Evolutionary conservation across 92 coral and sea anemone species (phyloP).

Genomic region (Anthopleura xanthogrammica): DNA sequence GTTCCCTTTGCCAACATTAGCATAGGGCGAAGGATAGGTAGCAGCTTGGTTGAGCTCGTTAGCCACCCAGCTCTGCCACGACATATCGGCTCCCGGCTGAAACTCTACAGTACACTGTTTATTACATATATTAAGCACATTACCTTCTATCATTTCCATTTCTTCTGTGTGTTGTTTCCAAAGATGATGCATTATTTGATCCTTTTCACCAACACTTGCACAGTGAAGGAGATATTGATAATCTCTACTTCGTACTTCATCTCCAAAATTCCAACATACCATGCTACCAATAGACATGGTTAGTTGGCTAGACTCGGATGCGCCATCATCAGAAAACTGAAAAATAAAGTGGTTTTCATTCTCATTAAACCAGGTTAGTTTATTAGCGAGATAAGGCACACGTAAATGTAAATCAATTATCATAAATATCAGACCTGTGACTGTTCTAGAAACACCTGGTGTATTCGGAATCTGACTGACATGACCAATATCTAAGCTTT

Average conservation of each 20-base stretch:
- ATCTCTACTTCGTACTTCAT: constrained; percentile 60
- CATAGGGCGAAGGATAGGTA: constrained; percentile 64
- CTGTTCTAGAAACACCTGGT: constrained; percentile 54
- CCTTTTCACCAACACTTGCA: constrained; percentile 36
- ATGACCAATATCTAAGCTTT: constrained; percentile 44
- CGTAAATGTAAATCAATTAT: constrained; percentile 51
- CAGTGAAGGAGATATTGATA: constrained; percentile 54
- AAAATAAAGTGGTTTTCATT: constrained; percentile 52
- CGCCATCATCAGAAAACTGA: constrained; percentile 72
- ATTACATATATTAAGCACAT: constrained; percentile 35
- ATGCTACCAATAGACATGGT: constrained; percentile 68
- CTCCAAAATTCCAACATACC: constrained; percentile 65
- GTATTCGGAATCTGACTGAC: constrained; percentile 48
- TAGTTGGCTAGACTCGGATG: constrained; percentile 66
- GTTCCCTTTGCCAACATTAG: constrained; percentile 44
- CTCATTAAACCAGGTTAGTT: constrained; percentile 51
- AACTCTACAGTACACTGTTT: constrained; percentile 58
- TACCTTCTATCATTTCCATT: constrained; percentile 51
- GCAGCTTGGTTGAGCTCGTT: constrained; percentile 62
- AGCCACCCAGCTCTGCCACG: constrained; percentile 71
- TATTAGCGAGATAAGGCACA: constrained; percentile 41
- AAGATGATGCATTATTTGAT: constrained; percentile 51
- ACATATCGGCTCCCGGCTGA: constrained; percentile 61
- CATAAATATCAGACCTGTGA: constrained; percentile 48
- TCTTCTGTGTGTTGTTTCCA: constrained; percentile 58